Evolutionary conservation across 2,888 invertebrate genomes (phyloP).

Genomic region (Chrysolina haemoptera): DNA sequence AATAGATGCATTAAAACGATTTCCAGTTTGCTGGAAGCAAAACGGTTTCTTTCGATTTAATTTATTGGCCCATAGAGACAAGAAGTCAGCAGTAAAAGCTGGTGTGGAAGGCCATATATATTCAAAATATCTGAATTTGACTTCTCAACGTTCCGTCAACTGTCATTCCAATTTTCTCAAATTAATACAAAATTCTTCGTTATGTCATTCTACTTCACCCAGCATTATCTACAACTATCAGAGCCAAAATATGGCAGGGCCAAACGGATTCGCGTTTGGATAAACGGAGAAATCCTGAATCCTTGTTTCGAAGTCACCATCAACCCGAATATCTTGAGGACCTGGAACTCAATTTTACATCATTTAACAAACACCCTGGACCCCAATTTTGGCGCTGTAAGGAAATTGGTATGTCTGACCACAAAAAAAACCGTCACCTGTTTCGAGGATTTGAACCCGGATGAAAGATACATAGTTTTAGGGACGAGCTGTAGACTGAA

Average conservation of each 20-base stretch:
- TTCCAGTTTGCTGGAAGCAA: too few species aligned
- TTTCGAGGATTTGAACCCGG: slow-evolving; percentile 40
- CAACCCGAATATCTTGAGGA: slow-evolving; percentile 45
- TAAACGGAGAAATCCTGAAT: slow-evolving; percentile 37
- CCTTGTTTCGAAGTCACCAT: slow-evolving; percentile 37
- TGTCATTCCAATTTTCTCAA: neutral
- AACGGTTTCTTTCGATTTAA: too few species aligned
- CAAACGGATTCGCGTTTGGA: slow-evolving; percentile 44
- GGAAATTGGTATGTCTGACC: slow-evolving; percentile 39
- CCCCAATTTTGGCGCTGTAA: slow-evolving; percentile 40
- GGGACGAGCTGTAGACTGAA: slow-evolving; percentile 36
- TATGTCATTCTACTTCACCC: neutral
- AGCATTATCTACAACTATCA: slow-evolving; percentile 21
- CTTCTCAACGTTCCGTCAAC: neutral
- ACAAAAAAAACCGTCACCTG: slow-evolving; percentile 33
- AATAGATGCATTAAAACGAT: too few species aligned
- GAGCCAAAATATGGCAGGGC: slow-evolving; percentile 45
- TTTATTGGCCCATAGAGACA: too few species aligned
- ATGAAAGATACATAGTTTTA: slow-evolving; percentile 39
- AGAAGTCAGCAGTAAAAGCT: too few species aligned
- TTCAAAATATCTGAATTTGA: neutral
- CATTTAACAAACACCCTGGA: slow-evolving; percentile 36
- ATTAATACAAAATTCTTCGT: slow-evolving; percentile 1
- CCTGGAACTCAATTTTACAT: slow-evolving; percentile 40
- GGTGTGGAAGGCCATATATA: too few species aligned